phyloP scores from a whole-genome alignment of 2,113 vertebrate species.

The Acanthisitta chloris region DNA sequence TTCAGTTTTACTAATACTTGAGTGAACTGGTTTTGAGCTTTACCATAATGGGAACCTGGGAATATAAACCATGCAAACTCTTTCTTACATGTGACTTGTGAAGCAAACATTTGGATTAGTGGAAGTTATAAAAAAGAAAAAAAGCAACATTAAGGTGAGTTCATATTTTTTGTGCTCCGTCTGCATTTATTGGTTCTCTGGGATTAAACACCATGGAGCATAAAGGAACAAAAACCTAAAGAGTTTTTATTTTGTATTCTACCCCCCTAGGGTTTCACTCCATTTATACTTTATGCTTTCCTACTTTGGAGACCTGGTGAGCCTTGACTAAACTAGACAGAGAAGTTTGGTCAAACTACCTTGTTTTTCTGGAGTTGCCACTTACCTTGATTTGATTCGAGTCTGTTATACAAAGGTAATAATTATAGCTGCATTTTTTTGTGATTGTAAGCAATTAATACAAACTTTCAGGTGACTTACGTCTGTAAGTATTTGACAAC shows the following conservation, averaged over 20 bases:
- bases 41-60: constrained; percentile 7
- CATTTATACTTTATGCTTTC: constrained; percentile 18
- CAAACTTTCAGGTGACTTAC: neutral
- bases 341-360: neutral
- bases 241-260: constrained; percentile 3
- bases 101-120: neutral
- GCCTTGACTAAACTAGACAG: neutral
- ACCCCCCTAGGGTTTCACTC: neutral
- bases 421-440: neutral
- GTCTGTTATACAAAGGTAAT: neutral
- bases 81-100: neutral
- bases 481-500: neutral
- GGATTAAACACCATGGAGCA: neutral
- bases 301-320: neutral
- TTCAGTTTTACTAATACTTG: constrained; percentile 9
- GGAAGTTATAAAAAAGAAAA: neutral
- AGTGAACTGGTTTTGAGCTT: neutral
- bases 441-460: neutral
- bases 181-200: constrained; percentile 14
- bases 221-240: neutral
- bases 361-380: neutral
- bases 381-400: neutral
- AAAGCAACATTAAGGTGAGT: neutral
- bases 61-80: constrained; percentile 10
- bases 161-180: constrained; percentile 46